Percentiles rank a stretch among this genome's conserved stretches.
Evolutionary conservation across 2,888 invertebrate genomes (phyloP).

Genomic region (Monoplex corrugatus): DNA sequence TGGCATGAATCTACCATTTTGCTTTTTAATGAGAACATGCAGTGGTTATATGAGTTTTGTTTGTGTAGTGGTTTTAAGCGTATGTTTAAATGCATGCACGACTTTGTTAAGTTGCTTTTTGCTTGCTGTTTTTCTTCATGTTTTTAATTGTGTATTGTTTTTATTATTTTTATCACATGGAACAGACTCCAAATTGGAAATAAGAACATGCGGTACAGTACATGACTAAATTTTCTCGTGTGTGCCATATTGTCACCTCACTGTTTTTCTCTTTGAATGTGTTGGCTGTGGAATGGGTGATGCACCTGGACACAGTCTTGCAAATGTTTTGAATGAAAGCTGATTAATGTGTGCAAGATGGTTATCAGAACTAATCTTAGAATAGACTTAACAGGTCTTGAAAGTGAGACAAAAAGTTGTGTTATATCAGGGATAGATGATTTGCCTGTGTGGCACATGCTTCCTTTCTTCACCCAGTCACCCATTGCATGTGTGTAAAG

Average conservation of each 20-base stretch:
- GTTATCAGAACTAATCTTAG: too few relatives aligned
- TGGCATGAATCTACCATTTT: too few relatives aligned
- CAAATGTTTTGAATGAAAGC: neutral
- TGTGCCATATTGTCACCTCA: constrained; percentile 30
- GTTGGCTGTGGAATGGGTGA: neutral
- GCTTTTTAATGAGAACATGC: too few relatives aligned
- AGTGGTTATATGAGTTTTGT: neutral
- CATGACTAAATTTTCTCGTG: neutral
- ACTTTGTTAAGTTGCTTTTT: neutral
- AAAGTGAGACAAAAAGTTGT: too few relatives aligned
- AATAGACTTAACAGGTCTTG: too few relatives aligned
- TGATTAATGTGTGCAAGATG: neutral
- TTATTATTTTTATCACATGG: neutral
- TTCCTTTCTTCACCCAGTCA: too few relatives aligned
- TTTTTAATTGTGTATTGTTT: neutral
- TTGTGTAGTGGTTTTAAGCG: neutral
- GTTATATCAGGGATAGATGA: too few relatives aligned
- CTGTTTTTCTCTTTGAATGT: neutral
- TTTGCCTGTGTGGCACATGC: too few relatives aligned
- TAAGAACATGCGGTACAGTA: constrained; percentile 26
- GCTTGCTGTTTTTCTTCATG: neutral
- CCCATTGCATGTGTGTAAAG: too few relatives aligned
- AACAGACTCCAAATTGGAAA: constrained; percentile 8
- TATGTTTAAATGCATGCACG: too few relatives aligned
- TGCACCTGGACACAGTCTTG: neutral